Percentiles rank a stretch among this genome's conserved stretches.
Conservation (phyloP, 2,113 vertebrate species). For the Fukomys damarensis region DNA sequence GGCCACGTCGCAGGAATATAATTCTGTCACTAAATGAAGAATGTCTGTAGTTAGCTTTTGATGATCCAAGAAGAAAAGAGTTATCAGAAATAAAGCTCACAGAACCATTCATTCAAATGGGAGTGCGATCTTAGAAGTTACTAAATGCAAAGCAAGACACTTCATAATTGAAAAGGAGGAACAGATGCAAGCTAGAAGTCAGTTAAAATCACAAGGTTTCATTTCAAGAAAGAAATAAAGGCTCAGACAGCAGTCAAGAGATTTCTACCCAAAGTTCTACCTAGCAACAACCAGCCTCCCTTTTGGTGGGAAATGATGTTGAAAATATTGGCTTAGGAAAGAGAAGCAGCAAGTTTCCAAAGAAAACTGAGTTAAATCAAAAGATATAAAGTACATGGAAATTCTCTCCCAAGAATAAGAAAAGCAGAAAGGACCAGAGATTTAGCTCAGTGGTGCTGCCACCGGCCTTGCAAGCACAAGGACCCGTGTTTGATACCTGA, state of each 20-base stretch:
- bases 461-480: too few species aligned
- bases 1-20: background rate
- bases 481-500: too few species aligned
- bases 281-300: background rate
- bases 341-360: background rate
- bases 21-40: background rate
- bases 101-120: background rate
- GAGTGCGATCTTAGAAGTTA: background rate
- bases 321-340: background rate
- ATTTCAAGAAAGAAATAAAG: background rate
- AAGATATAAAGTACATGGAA: background rate
- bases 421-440: too few species aligned
- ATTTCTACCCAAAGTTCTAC: background rate
- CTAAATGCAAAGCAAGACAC: background rate
- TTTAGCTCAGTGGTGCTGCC: too few species aligned
- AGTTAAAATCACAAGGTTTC: background rate
- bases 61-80: slow-evolving; percentile 5
- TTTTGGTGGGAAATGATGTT: background rate
- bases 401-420: background rate
- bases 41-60: background rate
- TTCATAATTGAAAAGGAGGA: background rate
- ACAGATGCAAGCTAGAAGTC: background rate
- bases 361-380: background rate
- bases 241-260: too few species aligned
- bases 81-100: slow-evolving; percentile 25